These are phyloP conservation scores for Tetrao urogallus DNA, from an alignment of 2,113 vertebrate genomes.

Conservation along the genomic window DNA sequence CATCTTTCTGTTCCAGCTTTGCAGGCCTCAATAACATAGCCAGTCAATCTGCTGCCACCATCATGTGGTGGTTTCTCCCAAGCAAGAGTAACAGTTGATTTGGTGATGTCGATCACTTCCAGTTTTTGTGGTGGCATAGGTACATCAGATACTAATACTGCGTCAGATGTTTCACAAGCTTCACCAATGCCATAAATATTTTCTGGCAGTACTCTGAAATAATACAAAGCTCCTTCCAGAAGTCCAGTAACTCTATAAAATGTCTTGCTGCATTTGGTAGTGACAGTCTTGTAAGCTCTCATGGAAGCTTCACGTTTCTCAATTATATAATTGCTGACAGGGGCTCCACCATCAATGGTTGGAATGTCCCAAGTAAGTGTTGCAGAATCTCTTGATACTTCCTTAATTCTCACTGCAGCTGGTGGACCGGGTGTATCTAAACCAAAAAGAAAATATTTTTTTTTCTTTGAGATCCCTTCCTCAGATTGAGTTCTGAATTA, in stretches of 20 bases:
- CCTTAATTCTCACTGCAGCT: slow-evolving; percentile 90
- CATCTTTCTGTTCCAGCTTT: slow-evolving; percentile 93
- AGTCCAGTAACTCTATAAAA: slow-evolving; percentile 90
- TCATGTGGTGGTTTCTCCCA: slow-evolving; percentile 99
- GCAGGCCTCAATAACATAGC: slow-evolving; percentile 94
- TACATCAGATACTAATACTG: slow-evolving; percentile 91
- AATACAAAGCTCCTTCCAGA: slow-evolving; percentile 93
- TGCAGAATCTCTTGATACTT: slow-evolving; percentile 90
- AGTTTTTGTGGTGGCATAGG: slow-evolving; percentile 90
- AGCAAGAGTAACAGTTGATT: slow-evolving; percentile 89
- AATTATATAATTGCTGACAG: slow-evolving; percentile 94
- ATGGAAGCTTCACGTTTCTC: slow-evolving; percentile 97
- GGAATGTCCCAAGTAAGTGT: slow-evolving; percentile 95
- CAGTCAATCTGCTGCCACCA: slow-evolving; percentile 92
- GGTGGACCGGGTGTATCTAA: slow-evolving; percentile 96
- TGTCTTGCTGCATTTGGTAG: slow-evolving; percentile 95
- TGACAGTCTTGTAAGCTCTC: slow-evolving; percentile 97
- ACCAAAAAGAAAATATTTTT: not conserved
- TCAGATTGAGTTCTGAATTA: not conserved
- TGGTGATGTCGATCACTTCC: slow-evolving; percentile 92
- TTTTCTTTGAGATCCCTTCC: not conserved
- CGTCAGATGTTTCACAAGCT: slow-evolving; percentile 89
- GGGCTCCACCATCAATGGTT: slow-evolving; percentile 92
- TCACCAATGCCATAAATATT: slow-evolving; percentile 98
- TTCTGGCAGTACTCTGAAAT: slow-evolving; percentile 95